Conservation (phyloP, 1,140 invertebrate genomes). For the Stegodyphus dumicola region DNA sequence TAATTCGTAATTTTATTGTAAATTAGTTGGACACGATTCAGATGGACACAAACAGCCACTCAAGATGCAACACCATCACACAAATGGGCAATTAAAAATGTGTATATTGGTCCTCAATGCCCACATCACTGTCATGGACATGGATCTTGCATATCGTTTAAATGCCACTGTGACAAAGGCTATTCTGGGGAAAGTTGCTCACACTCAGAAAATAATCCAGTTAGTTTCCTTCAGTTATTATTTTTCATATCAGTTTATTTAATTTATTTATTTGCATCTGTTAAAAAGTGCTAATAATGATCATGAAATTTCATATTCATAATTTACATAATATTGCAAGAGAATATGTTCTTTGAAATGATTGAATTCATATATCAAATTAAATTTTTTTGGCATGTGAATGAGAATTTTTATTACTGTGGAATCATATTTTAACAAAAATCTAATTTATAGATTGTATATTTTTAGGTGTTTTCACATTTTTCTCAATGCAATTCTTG, state of each 20-base stretch:
- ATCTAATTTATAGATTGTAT: too few species aligned
- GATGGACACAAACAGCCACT: constrained; percentile 45
- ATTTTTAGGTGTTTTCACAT: too few species aligned
- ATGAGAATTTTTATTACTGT: too few species aligned
- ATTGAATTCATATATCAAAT: too few species aligned
- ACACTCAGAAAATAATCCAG: constrained; percentile 16
- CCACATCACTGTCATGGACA: constrained; percentile 50
- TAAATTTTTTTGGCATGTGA: too few species aligned
- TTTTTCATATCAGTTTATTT: too few species aligned
- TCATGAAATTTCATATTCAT: too few species aligned
- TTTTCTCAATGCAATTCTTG: too few species aligned
- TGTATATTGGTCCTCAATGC: constrained; percentile 57
- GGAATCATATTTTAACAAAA: too few species aligned
- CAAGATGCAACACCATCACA: constrained; percentile 47
- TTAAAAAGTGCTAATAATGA: too few species aligned
- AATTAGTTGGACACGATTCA: constrained; percentile 53
- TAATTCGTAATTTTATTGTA: too few species aligned
- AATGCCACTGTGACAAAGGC: constrained; percentile 57
- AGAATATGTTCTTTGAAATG: background rate
- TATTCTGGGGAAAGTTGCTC: constrained; percentile 36
- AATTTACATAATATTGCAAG: background rate
- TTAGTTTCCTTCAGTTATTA: constrained; percentile 4
- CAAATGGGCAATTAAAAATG: constrained; percentile 46
- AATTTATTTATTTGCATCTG: too few species aligned
- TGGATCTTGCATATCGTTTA: constrained; percentile 29